These are phyloP conservation scores for Hermetia illucens DNA, from an alignment of 1,140 invertebrate species.

Conservation along the genomic window DNA sequence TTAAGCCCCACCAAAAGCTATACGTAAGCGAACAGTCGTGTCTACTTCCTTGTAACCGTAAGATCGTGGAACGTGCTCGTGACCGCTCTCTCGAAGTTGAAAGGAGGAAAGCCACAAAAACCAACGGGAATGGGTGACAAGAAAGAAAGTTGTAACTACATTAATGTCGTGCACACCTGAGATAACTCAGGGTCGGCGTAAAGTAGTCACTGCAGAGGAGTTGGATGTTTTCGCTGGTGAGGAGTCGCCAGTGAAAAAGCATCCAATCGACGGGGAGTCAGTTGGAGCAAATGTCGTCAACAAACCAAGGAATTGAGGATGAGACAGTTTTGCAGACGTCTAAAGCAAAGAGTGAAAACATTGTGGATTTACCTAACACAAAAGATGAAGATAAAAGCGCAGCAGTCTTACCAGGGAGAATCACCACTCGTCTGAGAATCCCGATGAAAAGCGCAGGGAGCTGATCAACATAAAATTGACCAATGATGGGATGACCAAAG, in stretches of 20 bases:
- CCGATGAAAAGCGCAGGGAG: slow-evolving; percentile 25
- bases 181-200: neutral
- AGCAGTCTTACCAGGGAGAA: no score
- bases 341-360: slow-evolving; percentile 4
- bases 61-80: no score
- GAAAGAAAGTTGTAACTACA: neutral
- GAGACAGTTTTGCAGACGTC: neutral
- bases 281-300: neutral
- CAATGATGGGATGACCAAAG: slow-evolving; percentile 12
- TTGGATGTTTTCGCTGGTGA: neutral
- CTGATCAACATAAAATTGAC: slow-evolving; percentile 27
- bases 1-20: no score
- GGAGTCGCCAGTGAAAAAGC: slow-evolving; percentile 1
- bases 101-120: slow-evolving; percentile 5
- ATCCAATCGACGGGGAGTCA: neutral
- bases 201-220: neutral
- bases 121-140: neutral
- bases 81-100: slow-evolving; percentile 17
- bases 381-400: slow-evolving; percentile 7
- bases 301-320: slow-evolving; percentile 4
- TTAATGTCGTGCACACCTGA: neutral
- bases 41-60: no score
- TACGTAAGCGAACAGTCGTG: no score
- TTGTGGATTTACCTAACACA: slow-evolving; percentile 6
- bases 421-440: slow-evolving; percentile 17